Conservation (phyloP, 1,140 invertebrate genomes). For the Lepidurus packardi region DNA sequence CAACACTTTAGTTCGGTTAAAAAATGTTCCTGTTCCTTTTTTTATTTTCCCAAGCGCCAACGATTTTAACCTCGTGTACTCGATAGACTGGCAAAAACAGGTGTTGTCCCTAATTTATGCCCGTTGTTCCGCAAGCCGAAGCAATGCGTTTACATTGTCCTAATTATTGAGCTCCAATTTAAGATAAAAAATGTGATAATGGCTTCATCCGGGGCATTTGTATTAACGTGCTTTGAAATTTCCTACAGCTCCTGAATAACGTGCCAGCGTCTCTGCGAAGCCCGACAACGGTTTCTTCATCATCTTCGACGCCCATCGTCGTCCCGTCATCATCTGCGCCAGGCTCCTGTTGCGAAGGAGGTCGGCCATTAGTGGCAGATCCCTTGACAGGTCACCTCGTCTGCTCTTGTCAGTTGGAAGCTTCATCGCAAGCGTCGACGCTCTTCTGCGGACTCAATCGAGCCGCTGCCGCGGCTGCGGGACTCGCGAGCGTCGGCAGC, state of each 20-base stretch:
- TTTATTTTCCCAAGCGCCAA: no score
- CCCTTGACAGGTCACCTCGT: slow-evolving; percentile 85
- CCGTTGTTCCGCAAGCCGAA: no score
- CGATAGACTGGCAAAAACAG: no score
- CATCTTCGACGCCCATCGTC: slow-evolving; percentile 15
- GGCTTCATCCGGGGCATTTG: neutral
- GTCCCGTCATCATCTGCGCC: slow-evolving; percentile 26
- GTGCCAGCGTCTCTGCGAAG: neutral
- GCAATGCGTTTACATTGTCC: no score
- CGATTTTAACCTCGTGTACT: no score
- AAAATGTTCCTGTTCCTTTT: neutral
- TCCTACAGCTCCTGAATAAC: neutral
- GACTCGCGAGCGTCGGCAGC: slow-evolving; percentile 39
- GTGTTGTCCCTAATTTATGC: no score
- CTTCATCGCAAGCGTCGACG: slow-evolving; percentile 43
- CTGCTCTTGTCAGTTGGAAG: slow-evolving; percentile 76
- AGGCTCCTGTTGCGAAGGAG: slow-evolving; percentile 78
- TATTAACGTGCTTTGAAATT: neutral
- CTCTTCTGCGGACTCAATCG: slow-evolving; percentile 44
- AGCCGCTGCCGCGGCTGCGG: slow-evolving; percentile 65
- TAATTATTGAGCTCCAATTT: no score
- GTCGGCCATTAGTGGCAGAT: slow-evolving; percentile 82
- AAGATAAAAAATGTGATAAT: neutral
- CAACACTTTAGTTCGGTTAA: neutral
- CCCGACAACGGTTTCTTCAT: slow-evolving; percentile 12